Base-by-base conservation (phyloP, 2,888 invertebrate species). In the Pseudococcus viburni region DNA sequence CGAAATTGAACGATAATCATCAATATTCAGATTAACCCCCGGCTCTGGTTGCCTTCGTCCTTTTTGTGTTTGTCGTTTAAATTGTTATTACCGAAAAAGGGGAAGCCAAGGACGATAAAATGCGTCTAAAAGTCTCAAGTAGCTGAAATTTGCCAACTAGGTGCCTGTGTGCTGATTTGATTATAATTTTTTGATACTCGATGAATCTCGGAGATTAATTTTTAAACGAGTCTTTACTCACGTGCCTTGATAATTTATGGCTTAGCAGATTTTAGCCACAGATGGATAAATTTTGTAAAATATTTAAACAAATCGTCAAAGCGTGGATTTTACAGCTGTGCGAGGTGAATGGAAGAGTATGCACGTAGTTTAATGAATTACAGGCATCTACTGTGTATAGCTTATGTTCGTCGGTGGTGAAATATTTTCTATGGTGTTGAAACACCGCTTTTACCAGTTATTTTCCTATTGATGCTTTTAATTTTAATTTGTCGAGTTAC, bases 391-490 rank as follows among this genome's bases (percentile, higher is more conserved):
- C 48, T 51, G 42, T 7, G 6, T 12, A 51, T 12, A 51, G 42
- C 48, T 51, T 51, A 51, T 51, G n/a, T 6, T 55, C 55, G 55
- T 55, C n/a, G 17, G n/a, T 17, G 15, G 55, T 55, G n/a, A 55
- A 55, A 6, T 15, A 55, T 55, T 55, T 55, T 55, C 12, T 15
- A n/a, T 55, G 1, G 51, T 51, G n/a, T 51, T 12, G 15, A 51
- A 51, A 51, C 11, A 68, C 68, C 22, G 22, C 68, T 68, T 68
- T 68, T 68, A 68, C 68, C 0, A 26, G 11, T 68, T 68, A 55
- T 55, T 68, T 68, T 68, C 22, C 68, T 68, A 68, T 68, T 26
- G 68, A 68, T 68, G 68, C 68, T 68, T 68, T 68, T 68, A 68
- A 68, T 68, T 68, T 68, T 68, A 68, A 68, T 68, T 68, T 68